Evolutionary conservation across 2,797 vertebrate genomes (phyloP).

Genomic region (Sebastes kiyomatsui): DNA sequence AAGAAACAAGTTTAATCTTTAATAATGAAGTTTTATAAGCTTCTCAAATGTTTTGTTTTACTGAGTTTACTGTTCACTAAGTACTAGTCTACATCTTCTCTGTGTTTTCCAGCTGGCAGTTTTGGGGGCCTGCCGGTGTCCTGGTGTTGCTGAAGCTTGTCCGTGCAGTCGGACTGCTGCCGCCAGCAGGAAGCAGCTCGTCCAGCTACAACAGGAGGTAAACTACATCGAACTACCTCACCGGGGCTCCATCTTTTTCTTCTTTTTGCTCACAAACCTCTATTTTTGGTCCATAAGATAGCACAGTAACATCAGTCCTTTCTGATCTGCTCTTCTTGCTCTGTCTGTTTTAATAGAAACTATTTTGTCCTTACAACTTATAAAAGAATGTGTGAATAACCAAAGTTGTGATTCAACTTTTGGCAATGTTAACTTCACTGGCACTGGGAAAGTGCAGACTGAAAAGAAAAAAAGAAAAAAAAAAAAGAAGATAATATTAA

Average conservation of each 20-base stretch:
- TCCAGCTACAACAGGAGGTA: slow-evolving; percentile 89
- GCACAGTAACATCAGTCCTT: not conserved
- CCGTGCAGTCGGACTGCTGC: slow-evolving; percentile 87
- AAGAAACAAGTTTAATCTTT: not conserved
- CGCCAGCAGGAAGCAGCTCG: slow-evolving; percentile 84
- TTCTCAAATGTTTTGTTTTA: not conserved
- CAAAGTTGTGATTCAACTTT: not conserved
- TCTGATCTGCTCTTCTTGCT: not conserved
- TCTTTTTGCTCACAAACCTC: not conserved
- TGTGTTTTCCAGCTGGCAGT: slow-evolving; percentile 84
- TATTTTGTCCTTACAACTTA: not conserved
- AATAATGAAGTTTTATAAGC: not conserved
- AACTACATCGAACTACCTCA: not conserved
- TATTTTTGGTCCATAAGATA: not conserved
- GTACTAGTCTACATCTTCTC: not conserved
- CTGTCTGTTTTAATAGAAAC: not conserved
- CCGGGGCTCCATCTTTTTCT: not conserved
- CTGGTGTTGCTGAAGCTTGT: slow-evolving; percentile 79
- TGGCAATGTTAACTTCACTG: not conserved
- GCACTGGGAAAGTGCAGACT: too few relatives aligned
- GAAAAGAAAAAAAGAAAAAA: too few relatives aligned
- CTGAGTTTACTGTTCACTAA: not conserved
- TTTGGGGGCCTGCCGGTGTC: slow-evolving; percentile 87
- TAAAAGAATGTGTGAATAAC: too few relatives aligned
- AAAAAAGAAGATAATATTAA: too few relatives aligned